A percentile compares a stretch with the other conserved stretches of the same genome.
phyloP scores from a whole-genome alignment of 2,797 vertebrate species.

The Esox masquinongy region DNA sequence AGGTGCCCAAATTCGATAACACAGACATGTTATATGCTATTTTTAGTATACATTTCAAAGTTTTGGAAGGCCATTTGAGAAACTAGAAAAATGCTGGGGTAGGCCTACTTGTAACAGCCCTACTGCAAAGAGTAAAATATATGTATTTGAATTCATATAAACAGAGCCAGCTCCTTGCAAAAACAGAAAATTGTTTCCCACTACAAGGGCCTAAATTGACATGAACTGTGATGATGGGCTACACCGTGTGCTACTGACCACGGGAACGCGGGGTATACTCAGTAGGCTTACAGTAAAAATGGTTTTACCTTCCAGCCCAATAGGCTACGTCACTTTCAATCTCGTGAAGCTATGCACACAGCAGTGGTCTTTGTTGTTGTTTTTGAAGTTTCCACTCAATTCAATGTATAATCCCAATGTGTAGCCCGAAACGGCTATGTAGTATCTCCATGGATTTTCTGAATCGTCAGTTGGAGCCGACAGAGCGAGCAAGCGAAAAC shows the following conservation, averaged over 20 bases:
- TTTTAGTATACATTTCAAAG: neutral
- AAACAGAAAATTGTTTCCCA: neutral
- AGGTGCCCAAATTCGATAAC: neutral
- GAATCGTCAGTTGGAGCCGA: slow-evolving; percentile 58
- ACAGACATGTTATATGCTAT: neutral
- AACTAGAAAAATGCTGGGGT: neutral
- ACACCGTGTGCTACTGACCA: slow-evolving; percentile 12
- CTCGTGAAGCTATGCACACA: slow-evolving; percentile 21
- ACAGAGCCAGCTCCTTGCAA: neutral
- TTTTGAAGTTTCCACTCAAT: slow-evolving; percentile 22
- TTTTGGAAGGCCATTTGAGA: neutral
- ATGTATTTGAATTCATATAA: neutral
- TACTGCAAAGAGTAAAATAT: neutral
- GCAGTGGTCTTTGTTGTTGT: slow-evolving; percentile 14
- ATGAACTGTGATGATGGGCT: slow-evolving; percentile 26
- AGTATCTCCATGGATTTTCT: slow-evolving; percentile 55
- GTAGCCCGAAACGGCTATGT: slow-evolving; percentile 42
- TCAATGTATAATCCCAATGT: slow-evolving; percentile 65
- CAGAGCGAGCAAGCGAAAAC: slow-evolving; percentile 7
- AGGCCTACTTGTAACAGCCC: neutral
- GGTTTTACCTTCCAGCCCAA: slow-evolving; percentile 63
- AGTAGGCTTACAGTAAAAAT: slow-evolving; percentile 11
- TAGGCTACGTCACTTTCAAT: slow-evolving; percentile 24
- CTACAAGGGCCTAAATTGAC: slow-evolving; percentile 8
- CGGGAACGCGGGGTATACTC: neutral